These are phyloP conservation scores for Pitangus sulphuratus DNA, from an alignment of 2,797 vertebrate genomes.

Conservation along the genomic window DNA sequence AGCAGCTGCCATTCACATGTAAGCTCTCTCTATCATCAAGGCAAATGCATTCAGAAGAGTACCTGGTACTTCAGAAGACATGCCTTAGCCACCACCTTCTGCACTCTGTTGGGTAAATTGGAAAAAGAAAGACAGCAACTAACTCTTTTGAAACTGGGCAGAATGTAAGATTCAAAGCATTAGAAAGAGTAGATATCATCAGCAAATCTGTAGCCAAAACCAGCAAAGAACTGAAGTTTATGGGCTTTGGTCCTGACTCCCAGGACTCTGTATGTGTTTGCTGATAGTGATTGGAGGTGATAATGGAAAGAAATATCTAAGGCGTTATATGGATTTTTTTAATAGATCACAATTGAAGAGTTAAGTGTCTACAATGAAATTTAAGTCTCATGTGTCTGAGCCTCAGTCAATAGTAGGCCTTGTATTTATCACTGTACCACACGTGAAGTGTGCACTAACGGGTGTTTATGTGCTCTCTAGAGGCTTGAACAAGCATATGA, in stretches of 20 bases:
- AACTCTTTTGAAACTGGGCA: not conserved
- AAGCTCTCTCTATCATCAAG: not conserved
- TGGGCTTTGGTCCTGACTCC: rapidly evolving
- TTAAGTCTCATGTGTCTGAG: not conserved
- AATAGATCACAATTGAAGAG: not conserved
- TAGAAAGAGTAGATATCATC: not conserved
- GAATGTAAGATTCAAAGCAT: not conserved
- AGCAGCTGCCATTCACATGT: not conserved
- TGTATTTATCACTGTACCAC: not conserved
- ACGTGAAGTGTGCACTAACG: not conserved
- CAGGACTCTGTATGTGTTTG: not conserved
- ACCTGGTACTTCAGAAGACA: not conserved
- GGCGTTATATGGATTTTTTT: not conserved
- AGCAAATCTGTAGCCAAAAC: not conserved
- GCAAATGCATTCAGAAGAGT: not conserved
- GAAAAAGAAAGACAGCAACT: not conserved
- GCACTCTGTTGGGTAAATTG: not conserved
- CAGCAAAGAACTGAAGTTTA: not conserved
- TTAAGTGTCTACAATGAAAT: not conserved
- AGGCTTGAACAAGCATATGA: not conserved
- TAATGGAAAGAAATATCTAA: not conserved
- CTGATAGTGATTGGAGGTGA: not conserved
- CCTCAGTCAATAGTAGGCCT: not conserved
- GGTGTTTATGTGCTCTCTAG: not conserved
- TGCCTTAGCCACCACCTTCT: not conserved